Percentiles rank a stretch among this genome's conserved stretches.
Conservation (phyloP, 2,797 vertebrate genomes). For the Phylloscopus collybita region DNA sequence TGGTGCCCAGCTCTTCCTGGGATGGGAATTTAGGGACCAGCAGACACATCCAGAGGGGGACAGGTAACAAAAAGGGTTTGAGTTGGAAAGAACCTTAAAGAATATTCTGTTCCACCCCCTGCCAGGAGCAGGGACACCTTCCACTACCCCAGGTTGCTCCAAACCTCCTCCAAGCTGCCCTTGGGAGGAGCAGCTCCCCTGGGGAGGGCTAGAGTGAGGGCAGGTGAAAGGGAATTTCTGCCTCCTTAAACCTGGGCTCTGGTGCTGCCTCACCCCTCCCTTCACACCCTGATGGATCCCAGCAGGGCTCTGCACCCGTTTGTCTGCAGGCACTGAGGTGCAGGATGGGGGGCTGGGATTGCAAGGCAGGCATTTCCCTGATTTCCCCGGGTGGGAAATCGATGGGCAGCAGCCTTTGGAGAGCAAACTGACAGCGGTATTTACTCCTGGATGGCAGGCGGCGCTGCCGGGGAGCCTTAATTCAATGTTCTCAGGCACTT, state of each 20-base stretch:
- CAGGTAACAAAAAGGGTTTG: neutral
- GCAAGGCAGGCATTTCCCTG: neutral
- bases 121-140: neutral
- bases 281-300: neutral
- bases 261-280: neutral
- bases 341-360: neutral
- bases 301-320: neutral
- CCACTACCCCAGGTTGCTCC: neutral
- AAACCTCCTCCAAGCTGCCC: neutral
- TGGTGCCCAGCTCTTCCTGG: neutral
- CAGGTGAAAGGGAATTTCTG: neutral
- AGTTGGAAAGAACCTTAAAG: neutral
- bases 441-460: neutral
- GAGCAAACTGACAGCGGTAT: neutral
- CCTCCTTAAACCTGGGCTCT: neutral
- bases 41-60: accelerated
- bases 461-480: neutral
- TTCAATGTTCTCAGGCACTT: conserved; percentile 9
- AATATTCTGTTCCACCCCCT: neutral
- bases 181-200: neutral
- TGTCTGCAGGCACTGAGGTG: neutral
- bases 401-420: conserved; percentile 3
- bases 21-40: neutral
- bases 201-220: neutral
- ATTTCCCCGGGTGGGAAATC: neutral